Evolutionary conservation across 2,797 vertebrate species (phyloP).

Genomic region (Atherinosoma microstoma): DNA sequence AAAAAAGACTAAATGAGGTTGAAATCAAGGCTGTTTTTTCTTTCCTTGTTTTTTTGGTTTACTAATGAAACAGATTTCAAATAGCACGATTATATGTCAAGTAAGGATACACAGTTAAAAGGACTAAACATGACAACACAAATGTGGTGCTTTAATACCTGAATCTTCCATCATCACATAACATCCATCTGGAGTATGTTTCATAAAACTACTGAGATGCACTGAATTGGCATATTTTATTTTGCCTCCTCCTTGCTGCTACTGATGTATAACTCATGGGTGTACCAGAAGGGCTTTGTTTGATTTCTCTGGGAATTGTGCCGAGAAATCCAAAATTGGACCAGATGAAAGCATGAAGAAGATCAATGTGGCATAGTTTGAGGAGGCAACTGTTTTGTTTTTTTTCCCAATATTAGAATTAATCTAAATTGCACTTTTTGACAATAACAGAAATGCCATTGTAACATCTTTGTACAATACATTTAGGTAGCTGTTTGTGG

Average conservation of each 20-base stretch:
- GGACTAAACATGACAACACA: constrained; percentile 43
- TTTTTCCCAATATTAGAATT: constrained; percentile 42
- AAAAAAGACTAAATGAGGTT: neutral
- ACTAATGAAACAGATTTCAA: neutral
- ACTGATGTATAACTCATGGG: constrained; percentile 77
- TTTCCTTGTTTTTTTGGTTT: neutral
- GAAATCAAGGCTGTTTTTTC: neutral
- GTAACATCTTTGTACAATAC: constrained; percentile 15
- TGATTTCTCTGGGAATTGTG: constrained; percentile 80
- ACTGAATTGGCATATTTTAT: constrained; percentile 75
- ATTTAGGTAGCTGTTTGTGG: constrained; percentile 1
- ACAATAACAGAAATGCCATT: constrained; percentile 48
- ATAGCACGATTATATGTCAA: neutral
- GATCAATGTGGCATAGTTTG: constrained; percentile 73
- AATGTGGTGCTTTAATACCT: constrained; percentile 53
- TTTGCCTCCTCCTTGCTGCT: constrained; percentile 63
- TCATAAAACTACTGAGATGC: constrained; percentile 57
- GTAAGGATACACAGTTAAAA: neutral
- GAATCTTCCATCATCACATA: constrained; percentile 61
- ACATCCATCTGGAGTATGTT: constrained; percentile 71
- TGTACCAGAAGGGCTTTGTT: constrained; percentile 79
- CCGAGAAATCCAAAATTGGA: constrained; percentile 78
- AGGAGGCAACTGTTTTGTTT: constrained; percentile 58
- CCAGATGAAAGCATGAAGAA: constrained; percentile 73
- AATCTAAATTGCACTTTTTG: constrained; percentile 46